Evolutionary conservation across 2,113 vertebrate genomes (phyloP).

Genomic region (Oceanites oceanicus): DNA sequence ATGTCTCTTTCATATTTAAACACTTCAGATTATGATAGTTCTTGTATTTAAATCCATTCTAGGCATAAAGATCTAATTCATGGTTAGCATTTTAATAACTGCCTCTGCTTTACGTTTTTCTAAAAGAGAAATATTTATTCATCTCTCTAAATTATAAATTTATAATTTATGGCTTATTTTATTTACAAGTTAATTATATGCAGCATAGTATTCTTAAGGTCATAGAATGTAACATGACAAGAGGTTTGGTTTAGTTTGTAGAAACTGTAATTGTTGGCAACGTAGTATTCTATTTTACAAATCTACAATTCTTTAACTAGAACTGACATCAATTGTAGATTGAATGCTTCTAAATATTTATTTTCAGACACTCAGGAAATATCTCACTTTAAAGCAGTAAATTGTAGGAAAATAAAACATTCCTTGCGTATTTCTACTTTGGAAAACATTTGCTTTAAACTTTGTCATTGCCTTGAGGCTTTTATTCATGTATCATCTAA

Average conservation of each 20-base stretch:
- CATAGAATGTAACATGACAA: not conserved
- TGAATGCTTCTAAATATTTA: not conserved
- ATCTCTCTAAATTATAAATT: not conserved
- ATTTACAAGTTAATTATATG: not conserved
- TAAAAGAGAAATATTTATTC: not conserved
- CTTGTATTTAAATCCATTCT: not conserved
- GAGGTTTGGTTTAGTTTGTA: not conserved
- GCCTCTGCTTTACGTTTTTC: not conserved
- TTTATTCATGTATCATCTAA: not conserved
- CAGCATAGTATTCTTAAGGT: not conserved
- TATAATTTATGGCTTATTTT: not conserved
- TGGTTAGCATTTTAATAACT: not conserved
- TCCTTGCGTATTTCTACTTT: not conserved
- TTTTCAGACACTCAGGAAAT: not conserved
- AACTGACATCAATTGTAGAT: not conserved
- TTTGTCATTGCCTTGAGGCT: not conserved
- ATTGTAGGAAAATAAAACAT: not conserved
- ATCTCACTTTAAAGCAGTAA: not conserved
- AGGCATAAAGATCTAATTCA: not conserved
- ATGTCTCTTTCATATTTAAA: constrained; percentile 11
- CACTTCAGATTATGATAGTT: not conserved
- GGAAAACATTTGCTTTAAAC: not conserved
- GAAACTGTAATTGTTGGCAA: not conserved
- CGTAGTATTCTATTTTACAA: not conserved
- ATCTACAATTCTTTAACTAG: not conserved